Evolutionary conservation across 2,113 vertebrate species (phyloP).

Genomic region (Dasyornis broadbenti): DNA sequence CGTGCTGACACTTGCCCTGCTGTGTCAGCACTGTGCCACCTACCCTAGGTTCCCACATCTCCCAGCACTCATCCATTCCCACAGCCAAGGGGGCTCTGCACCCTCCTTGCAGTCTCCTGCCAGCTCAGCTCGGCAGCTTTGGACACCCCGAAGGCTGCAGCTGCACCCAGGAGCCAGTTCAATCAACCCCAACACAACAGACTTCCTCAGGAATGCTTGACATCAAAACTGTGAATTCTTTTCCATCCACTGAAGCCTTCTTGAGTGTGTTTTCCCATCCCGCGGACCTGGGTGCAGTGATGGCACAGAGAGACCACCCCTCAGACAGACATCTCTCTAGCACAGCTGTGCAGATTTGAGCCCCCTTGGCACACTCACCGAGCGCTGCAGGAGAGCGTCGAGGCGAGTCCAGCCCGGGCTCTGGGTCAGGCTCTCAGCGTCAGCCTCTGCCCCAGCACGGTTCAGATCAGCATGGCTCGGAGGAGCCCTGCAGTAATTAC

Average conservation of each 20-base stretch:
- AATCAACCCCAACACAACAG: neutral
- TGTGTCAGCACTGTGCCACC: neutral
- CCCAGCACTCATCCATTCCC: fast-evolving
- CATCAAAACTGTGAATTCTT: fast-evolving
- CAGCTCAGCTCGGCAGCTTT: neutral
- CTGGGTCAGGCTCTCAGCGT: neutral
- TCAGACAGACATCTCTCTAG: fast-evolving
- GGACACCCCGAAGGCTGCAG: neutral
- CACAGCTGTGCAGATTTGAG: neutral
- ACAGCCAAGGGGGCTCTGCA: neutral
- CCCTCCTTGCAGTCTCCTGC: fast-evolving
- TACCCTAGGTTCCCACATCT: neutral
- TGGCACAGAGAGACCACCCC: too few relatives aligned
- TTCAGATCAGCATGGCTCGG: fast-evolving
- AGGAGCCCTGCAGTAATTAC: neutral
- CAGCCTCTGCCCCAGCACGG: fast-evolving
- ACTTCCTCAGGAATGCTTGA: neutral
- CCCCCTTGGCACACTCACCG: fast-evolving
- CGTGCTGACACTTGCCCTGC: neutral
- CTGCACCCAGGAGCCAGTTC: neutral
- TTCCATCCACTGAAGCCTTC: neutral
- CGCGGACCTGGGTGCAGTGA: fast-evolving
- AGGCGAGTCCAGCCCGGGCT: fast-evolving
- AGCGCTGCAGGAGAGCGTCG: fast-evolving
- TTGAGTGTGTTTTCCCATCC: fast-evolving